Evolutionary conservation across 1,140 invertebrate species (phyloP), one percentile per base, ranked within the genome.

Genomic region (Agraylea sexmaculata): DNA sequence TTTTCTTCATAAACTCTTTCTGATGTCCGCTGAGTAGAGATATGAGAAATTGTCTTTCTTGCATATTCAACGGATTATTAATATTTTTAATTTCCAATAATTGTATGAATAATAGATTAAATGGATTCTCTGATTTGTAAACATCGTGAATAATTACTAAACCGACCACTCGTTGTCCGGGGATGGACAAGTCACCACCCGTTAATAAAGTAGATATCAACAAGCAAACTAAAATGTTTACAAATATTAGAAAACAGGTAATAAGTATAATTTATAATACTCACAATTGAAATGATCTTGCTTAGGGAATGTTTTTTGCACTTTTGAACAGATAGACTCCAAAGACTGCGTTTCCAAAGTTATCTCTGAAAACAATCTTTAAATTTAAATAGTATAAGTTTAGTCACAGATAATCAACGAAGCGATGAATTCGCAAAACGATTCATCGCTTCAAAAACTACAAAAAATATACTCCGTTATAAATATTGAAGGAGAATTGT

Each of bases 301-400:
- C 58, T 78, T 78, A 1, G 74, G 68, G 54, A 87, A 87, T 43
- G 70, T 73, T 55, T 83, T 83, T 53, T 83, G 78, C 28, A 88
- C 64, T 53, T 81, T 64, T 20, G 55, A 51, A 46, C 62, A 66
- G 51, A 68, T 59, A 12, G 63, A 58, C 38, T 68, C 66, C 37
- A 68, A 49, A 19, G 55, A 61, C 42, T 66, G 63, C 4, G 59
- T 57, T 42, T 68, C 66, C 21, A 66, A 51, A 8, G 61, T 64
- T 47, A 65, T 61, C 37, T 68, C 66, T n/a, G 63, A 67, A 52
- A 68, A 66, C 50, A 68, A 56, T 46, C 64, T 68, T 55, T 30
- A 61, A 64, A 16, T 20, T 15, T 31, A 22, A 8, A n/a, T n/a
- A n/a, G n/a, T n/a, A n/a, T n/a, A n/a, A n/a, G n/a, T n/a, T n/a